A percentile compares a stretch with the other conserved stretches of the same genome.
phyloP scores from a whole-genome alignment of 2,113 vertebrate genomes.

The Tonatia bakeri region DNA sequence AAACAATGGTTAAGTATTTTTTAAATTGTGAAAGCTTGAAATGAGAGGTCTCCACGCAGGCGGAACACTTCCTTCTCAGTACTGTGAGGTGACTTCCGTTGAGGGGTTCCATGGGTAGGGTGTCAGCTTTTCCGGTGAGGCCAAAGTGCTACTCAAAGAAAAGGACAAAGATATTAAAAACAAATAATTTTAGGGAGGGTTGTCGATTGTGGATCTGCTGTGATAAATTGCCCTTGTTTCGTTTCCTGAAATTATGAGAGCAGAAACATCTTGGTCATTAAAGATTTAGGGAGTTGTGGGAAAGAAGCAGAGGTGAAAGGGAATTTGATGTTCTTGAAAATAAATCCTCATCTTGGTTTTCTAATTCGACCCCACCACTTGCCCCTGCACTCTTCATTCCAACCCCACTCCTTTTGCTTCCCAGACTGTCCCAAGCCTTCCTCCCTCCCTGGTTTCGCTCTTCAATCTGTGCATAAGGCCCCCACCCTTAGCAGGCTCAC shows the following conservation, averaged over 20 bases:
- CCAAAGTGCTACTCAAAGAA: constrained; percentile 24
- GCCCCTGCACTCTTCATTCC: not conserved
- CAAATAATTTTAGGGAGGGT: constrained; percentile 54
- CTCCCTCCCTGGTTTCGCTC: not conserved
- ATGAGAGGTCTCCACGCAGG: not conserved
- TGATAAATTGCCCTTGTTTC: constrained; percentile 65
- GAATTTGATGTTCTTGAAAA: constrained; percentile 43
- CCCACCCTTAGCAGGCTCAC: not conserved
- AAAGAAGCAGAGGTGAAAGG: constrained; percentile 60
- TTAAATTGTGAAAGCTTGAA: not conserved
- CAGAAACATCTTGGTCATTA: constrained; percentile 62
- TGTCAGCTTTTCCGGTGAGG: constrained; percentile 16
- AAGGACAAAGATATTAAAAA: constrained; percentile 50
- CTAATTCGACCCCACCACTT: not conserved
- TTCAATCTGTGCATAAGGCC: accelerated
- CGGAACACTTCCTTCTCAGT: not conserved
- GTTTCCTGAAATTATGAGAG: constrained; percentile 73
- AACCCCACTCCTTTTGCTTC: not conserved
- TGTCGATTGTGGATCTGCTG: constrained; percentile 50
- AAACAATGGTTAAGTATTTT: constrained; percentile 18
- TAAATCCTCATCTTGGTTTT: constrained; percentile 2
- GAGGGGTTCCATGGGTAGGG: not conserved
- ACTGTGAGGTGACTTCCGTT: not conserved
- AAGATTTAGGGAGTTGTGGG: constrained; percentile 68
- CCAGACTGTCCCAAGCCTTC: no score